Percentiles rank a stretch among this genome's conserved stretches.
Conservation (phyloP, 2,797 vertebrate genomes). For the Microchirus variegatus region DNA sequence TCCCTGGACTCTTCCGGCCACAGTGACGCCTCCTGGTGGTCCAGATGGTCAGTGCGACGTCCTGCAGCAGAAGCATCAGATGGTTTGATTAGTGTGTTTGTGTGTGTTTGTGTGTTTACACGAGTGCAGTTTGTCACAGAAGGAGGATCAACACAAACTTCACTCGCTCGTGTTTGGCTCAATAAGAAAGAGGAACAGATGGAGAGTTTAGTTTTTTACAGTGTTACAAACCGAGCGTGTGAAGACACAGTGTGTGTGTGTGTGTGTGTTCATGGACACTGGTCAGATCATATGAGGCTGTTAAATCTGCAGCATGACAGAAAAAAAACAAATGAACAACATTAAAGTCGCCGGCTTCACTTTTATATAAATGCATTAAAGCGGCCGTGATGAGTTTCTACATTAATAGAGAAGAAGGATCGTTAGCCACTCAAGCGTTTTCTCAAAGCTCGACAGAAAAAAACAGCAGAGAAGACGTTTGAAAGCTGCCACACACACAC, state of each 20-base stretch:
- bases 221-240: too few species aligned
- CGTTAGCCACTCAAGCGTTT: slow-evolving; percentile 34
- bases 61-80: neutral
- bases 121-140: neutral
- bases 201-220: too few species aligned
- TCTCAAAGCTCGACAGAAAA: slow-evolving; percentile 30
- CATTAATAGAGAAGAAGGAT: slow-evolving; percentile 29
- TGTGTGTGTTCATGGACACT: slow-evolving; percentile 16
- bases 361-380: slow-evolving; percentile 47
- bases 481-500: slow-evolving; percentile 1
- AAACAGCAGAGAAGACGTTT: slow-evolving; percentile 33
- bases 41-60: neutral
- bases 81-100: neutral
- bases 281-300: slow-evolving; percentile 40
- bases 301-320: slow-evolving; percentile 34
- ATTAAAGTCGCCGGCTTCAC: slow-evolving; percentile 42
- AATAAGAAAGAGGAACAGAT: too few species aligned
- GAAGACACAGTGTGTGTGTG: neutral
- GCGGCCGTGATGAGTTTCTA: slow-evolving; percentile 45
- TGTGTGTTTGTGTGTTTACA: neutral
- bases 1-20: too few species aligned
- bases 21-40: neutral
- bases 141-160: neutral
- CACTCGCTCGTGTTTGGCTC: too few species aligned
- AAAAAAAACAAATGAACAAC: slow-evolving; percentile 56